These are phyloP conservation scores for Propithecus deckenii DNA, from an alignment of 2,797 vertebrate species.

Conservation along the genomic window DNA sequence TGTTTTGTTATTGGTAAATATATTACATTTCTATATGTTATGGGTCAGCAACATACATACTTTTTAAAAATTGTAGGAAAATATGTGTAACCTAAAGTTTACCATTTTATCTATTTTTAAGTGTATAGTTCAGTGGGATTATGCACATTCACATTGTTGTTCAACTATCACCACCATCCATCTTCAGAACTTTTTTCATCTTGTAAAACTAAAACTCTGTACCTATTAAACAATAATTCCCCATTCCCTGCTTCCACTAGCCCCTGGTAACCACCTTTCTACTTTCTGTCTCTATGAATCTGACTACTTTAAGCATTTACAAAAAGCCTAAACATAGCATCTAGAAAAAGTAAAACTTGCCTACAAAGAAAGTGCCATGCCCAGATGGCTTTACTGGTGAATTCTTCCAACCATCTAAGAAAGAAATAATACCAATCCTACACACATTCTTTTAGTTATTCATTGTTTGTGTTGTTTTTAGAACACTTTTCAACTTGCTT, in stretches of 20 bases:
- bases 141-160: neutral
- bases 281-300: neutral
- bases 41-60: neutral
- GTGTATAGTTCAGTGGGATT: neutral
- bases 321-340: neutral
- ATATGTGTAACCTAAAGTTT: neutral
- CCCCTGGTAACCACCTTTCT: neutral
- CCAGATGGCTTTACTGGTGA: neutral
- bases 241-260: neutral
- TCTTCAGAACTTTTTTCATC: neutral
- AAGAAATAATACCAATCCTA: neutral
- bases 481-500: no score
- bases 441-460: neutral
- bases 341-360: neutral
- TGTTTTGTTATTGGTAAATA: neutral
- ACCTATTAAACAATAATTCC: neutral
- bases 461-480: no score
- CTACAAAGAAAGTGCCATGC: neutral
- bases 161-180: neutral
- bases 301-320: neutral
- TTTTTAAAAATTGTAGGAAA: neutral
- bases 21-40: neutral
- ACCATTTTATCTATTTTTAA: neutral
- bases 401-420: neutral
- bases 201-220: neutral